Evolutionary conservation across 2,888 invertebrate genomes (phyloP), one percentile per base, ranked within the genome.

Genomic region (Ormyrus rosae): DNA sequence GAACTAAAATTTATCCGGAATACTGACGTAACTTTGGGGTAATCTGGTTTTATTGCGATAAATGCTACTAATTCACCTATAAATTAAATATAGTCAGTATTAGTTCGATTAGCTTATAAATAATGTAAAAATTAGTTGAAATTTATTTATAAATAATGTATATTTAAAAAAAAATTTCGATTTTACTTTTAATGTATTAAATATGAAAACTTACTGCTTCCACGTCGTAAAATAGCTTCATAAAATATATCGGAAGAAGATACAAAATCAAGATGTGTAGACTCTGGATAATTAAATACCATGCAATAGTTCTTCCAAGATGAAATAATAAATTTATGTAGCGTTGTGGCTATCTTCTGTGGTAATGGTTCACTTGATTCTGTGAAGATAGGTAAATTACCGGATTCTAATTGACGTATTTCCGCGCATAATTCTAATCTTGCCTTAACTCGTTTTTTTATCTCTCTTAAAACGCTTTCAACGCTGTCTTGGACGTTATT

Each of bases 31-130:
- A 93, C 93, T 78, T 92, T 92, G 0, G 98, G 98, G 90, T 97
- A 98, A 88, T 96, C 95, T 85, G 96, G 95, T 83, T 95, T 95
- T 46, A 98, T 93, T 34, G 95, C 94, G 82, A 98, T 94, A 61
- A 95, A 93, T 11, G 96, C 95, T 46, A 95, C 93, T 85, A 98
- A 91, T 89, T 95, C 95, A 9, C 96, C 97, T 92, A 87, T 34
- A 91, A 70, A 71, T 50, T 60, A 73, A 51, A 58, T 58, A 58
- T 70, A 34, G 34, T 5, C 10, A 60, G 48, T 64, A n/a, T 19
- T 19, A 19, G 19, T 19, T 19, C 19, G 19, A 19, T 19, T 19
- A 19, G 6, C 5, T 53, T 67, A 45, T 55, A 56, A 56, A 56
- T 6, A 45, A 55, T 19, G 19, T 53, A 58, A 8, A 46, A 70